Percentiles rank a stretch among this genome's conserved stretches.
Conservation (phyloP, 1,140 invertebrate genomes). For the Aplysia californica region DNA sequence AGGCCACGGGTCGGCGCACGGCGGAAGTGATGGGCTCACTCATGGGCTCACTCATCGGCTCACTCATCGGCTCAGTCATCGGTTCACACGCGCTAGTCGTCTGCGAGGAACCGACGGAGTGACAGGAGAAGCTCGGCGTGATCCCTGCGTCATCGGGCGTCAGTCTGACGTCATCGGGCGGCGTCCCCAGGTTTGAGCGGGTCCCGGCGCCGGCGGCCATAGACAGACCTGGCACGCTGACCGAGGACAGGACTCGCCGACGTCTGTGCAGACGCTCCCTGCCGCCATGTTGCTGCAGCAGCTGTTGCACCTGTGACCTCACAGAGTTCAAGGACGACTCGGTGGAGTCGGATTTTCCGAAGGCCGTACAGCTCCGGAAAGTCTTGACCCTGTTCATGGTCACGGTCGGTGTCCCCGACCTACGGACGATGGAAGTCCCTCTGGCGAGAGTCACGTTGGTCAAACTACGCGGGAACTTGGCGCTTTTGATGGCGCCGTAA, state of each 20-base stretch:
- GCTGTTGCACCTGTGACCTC: conserved; percentile 15
- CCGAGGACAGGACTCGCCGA: background rate
- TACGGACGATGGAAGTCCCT: background rate
- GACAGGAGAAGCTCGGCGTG: background rate
- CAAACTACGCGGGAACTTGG: conserved; percentile 34
- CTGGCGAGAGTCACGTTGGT: conserved; percentile 35
- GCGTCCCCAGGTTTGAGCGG: conserved; percentile 12
- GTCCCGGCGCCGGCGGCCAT: background rate
- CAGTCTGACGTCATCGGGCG: too few species aligned
- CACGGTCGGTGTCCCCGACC: conserved; percentile 24
- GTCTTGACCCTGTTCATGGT: conserved; percentile 32
- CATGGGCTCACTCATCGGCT: background rate
- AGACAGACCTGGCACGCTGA: conserved; percentile 6
- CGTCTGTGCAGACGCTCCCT: background rate
- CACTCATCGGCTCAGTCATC: background rate
- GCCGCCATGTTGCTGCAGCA: conserved; percentile 18
- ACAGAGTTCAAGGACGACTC: background rate
- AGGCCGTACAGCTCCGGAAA: conserved; percentile 38
- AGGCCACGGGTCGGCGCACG: background rate
- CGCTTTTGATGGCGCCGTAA: conserved; percentile 14
- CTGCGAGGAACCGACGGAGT: background rate
- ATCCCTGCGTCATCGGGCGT: background rate
- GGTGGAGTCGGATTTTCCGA: conserved; percentile 8
- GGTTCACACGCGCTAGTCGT: background rate
- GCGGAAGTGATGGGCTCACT: background rate